These are phyloP conservation scores for Loxodonta africana DNA, from an alignment of 2,113 vertebrate genomes.

Conservation along the genomic window DNA sequence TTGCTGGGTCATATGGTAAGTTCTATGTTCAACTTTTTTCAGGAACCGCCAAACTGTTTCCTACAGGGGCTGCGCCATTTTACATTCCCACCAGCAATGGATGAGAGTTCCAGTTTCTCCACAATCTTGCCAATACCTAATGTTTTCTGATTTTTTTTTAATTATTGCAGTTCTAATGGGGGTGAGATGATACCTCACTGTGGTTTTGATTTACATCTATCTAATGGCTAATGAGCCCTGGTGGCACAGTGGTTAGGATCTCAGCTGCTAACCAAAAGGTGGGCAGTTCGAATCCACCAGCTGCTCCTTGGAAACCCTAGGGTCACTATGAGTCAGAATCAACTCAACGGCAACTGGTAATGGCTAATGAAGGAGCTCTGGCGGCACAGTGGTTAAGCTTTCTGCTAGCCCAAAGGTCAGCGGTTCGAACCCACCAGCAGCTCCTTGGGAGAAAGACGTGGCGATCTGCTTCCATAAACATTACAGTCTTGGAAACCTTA, in stretches of 20 bases:
- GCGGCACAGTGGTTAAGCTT: neutral
- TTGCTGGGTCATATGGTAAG: neutral
- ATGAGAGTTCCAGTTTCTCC: neutral
- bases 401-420: neutral
- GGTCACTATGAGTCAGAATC: no score
- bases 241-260: neutral
- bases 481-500: neutral
- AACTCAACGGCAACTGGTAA: no score
- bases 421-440: neutral
- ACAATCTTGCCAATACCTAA: neutral
- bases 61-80: neutral
- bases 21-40: neutral
- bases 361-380: no score
- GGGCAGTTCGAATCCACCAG: neutral
- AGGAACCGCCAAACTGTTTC: neutral
- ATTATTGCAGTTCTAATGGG: neutral
- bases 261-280: neutral
- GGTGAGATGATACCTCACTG: neutral
- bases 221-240: neutral
- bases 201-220: neutral
- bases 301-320: neutral
- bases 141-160: neutral
- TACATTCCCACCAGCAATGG: neutral
- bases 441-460: neutral
- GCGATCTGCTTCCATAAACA: no score